Conservation (phyloP, 2,113 vertebrate genomes). For the Microcebus tavaratra region DNA sequence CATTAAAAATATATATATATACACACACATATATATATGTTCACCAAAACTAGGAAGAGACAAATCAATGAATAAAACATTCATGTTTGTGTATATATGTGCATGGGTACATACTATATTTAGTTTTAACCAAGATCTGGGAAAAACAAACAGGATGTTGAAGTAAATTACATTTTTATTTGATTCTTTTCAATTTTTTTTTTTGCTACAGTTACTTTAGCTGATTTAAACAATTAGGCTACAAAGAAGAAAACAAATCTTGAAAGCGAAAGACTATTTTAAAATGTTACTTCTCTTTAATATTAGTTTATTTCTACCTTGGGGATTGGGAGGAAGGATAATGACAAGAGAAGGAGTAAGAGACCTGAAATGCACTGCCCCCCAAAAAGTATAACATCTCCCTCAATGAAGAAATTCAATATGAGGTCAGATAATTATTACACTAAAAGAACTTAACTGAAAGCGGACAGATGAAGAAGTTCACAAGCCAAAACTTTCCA, state of each 20-base stretch:
- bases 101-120: not conserved
- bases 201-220: not conserved
- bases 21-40: not conserved
- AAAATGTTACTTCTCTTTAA: constrained; percentile 4
- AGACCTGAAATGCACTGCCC: not conserved
- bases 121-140: not conserved
- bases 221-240: not conserved
- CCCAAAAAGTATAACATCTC: not conserved
- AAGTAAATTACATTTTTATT: not conserved
- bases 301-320: not conserved
- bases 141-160: not conserved
- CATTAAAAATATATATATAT: not conserved
- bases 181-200: not conserved
- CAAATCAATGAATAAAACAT: not conserved
- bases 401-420: not conserved
- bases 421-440: not conserved
- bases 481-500: not conserved
- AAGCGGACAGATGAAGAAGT: not conserved
- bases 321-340: not conserved
- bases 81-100: not conserved
- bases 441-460: not conserved
- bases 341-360: not conserved
- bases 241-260: not conserved
- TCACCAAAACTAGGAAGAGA: not conserved
- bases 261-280: not conserved